A percentile compares a stretch with the other conserved stretches of the same genome.
phyloP scores from a whole-genome alignment of 2,797 vertebrate genomes.

The Sebastes umbrosus region DNA sequence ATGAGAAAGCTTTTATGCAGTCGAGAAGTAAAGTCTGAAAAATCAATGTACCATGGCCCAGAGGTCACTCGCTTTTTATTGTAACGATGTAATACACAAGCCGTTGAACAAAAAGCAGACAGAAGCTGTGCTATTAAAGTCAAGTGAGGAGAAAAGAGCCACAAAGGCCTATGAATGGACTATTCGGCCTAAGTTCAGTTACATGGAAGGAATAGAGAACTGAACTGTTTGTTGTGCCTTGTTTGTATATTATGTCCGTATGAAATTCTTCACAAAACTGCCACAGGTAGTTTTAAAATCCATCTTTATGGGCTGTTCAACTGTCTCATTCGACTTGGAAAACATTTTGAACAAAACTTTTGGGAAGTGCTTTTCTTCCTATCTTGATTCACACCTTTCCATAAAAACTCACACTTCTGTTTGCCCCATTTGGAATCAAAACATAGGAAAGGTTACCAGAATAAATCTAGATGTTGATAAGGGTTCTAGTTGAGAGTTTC shows the following conservation, averaged over 20 bases:
- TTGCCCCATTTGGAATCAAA: background rate
- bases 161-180: slow-evolving; percentile 27
- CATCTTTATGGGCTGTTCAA: background rate
- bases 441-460: background rate
- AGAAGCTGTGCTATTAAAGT: slow-evolving; percentile 32
- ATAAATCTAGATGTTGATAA: background rate
- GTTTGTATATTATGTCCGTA: background rate
- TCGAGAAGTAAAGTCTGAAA: slow-evolving; percentile 58
- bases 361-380: background rate
- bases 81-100: slow-evolving; percentile 52
- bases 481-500: background rate
- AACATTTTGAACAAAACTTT: background rate
- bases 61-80: slow-evolving; percentile 54
- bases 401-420: background rate
- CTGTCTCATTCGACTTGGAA: background rate
- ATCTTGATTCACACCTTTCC: background rate
- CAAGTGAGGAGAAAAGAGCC: slow-evolving; percentile 26
- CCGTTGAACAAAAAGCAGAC: slow-evolving; percentile 53
- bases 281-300: background rate
- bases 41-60: slow-evolving; percentile 53
- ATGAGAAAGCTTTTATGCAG: slow-evolving; percentile 81
- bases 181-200: slow-evolving; percentile 20
- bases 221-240: background rate
- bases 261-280: background rate
- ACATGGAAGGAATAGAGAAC: slow-evolving; percentile 1